phyloP scores from a whole-genome alignment of 2,888 invertebrate species.

The Drosophila setosimentum region DNA sequence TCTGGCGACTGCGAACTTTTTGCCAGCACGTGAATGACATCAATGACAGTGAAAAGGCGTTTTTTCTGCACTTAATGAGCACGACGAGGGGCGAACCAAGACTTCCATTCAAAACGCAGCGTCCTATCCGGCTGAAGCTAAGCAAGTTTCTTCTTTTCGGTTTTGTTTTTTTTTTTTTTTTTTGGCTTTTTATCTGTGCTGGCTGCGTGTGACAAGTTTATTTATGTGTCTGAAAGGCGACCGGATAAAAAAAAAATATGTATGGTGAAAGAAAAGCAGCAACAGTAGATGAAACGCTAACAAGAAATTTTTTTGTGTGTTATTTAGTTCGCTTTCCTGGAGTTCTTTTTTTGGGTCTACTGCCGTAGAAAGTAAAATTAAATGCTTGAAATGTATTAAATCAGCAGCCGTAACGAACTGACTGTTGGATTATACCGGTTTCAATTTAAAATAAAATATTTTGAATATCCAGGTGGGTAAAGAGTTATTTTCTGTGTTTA shows the following conservation, averaged over 20 bases:
- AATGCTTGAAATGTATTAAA: conserved; percentile 11
- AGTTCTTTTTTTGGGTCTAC: conserved; percentile 16
- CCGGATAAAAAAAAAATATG: conserved; percentile 43
- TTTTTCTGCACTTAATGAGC: conserved; percentile 77
- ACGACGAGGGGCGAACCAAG: conserved; percentile 35
- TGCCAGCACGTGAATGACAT: conserved; percentile 76
- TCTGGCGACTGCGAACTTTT: conserved; percentile 47
- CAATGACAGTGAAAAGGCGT: conserved; percentile 79
- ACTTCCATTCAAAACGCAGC: conserved; percentile 14
- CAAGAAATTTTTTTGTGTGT: conserved; percentile 47
- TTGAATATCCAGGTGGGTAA: neutral
- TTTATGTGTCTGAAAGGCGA: conserved; percentile 73
- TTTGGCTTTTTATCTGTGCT: conserved; percentile 62
- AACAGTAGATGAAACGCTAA: conserved; percentile 45
- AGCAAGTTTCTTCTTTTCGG: conserved; percentile 52
- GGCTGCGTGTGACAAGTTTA: conserved; percentile 72
- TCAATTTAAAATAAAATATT: neutral
- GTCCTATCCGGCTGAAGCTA: conserved; percentile 29
- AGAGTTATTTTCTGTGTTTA: neutral
- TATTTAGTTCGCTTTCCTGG: conserved; percentile 43
- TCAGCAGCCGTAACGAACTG: conserved; percentile 6
- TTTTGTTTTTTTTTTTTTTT: conserved; percentile 23
- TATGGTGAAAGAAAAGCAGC: conserved; percentile 17
- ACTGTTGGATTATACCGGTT: conserved; percentile 6
- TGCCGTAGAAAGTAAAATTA: conserved; percentile 52